These are phyloP conservation scores for Sarcophaga subvicina DNA, from an alignment of 2,888 invertebrate genomes.

Conservation along the genomic window DNA sequence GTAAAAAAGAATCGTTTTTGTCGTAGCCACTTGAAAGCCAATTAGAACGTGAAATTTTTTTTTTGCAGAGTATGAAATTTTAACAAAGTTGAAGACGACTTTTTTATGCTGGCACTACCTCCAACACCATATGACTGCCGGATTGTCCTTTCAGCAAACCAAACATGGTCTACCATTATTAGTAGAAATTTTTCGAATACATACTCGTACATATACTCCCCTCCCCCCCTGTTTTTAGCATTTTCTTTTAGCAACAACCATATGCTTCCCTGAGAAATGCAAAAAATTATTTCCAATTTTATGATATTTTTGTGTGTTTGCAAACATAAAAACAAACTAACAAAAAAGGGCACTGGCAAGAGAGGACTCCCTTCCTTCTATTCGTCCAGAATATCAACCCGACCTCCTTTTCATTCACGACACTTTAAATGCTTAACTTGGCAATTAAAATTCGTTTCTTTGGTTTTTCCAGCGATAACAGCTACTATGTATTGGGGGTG, in stretches of 20 bases:
- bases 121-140: constrained; percentile 53
- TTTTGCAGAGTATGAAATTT: constrained; percentile 33
- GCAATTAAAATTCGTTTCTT: constrained; percentile 57
- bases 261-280: constrained; percentile 20
- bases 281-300: constrained; percentile 33
- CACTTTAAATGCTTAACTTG: constrained; percentile 55
- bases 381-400: background rate
- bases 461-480: background rate
- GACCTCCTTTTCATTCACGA: constrained; percentile 12
- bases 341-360: too few species aligned
- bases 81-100: constrained; percentile 37
- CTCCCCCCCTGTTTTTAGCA: too few species aligned
- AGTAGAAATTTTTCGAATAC: constrained; percentile 11
- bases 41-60: constrained; percentile 63
- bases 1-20: background rate
- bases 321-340: too few species aligned
- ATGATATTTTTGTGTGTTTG: constrained; percentile 4
- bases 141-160: constrained; percentile 56
- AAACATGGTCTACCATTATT: constrained; percentile 61
- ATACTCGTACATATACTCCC: background rate
- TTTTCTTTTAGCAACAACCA: background rate
- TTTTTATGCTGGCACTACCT: constrained; percentile 26
- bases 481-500: background rate
- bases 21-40: constrained; percentile 53
- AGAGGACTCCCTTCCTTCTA: too few species aligned